A percentile compares a stretch with the other conserved stretches of the same genome.
Conservation (phyloP, 2,797 vertebrate genomes). For the Trachurus trachurus region DNA sequence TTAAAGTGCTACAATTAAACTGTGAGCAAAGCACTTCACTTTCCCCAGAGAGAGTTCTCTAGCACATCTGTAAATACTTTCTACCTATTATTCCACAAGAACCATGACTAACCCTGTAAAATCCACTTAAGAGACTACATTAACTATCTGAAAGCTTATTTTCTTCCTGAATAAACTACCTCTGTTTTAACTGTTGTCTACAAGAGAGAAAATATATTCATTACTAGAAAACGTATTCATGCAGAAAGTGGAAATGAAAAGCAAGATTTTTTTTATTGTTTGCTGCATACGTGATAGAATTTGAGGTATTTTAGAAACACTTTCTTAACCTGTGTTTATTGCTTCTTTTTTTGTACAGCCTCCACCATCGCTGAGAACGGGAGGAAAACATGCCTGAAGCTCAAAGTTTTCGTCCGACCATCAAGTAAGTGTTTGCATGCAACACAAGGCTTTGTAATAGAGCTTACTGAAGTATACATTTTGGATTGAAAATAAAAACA, state of each 20-base stretch:
- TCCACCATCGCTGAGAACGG: slow-evolving; percentile 96
- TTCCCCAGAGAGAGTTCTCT: slow-evolving; percentile 43
- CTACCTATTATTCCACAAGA: slow-evolving; percentile 60
- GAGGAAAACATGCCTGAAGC: slow-evolving; percentile 97
- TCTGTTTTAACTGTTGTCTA: slow-evolving; percentile 10
- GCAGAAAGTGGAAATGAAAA: background rate
- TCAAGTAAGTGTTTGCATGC: slow-evolving; percentile 92
- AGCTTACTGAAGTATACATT: slow-evolving; percentile 77
- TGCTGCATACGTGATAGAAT: background rate
- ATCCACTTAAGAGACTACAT: slow-evolving; percentile 68
- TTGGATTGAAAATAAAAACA: slow-evolving; percentile 81
- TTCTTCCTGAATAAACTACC: slow-evolving; percentile 26
- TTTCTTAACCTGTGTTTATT: slow-evolving; percentile 19
- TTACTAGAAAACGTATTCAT: slow-evolving; percentile 5
- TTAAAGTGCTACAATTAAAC: slow-evolving; percentile 57
- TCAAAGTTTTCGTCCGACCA: slow-evolving; percentile 98
- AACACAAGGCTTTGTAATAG: slow-evolving; percentile 53
- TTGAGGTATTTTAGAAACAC: slow-evolving; percentile 19
- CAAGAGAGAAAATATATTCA: slow-evolving; percentile 1
- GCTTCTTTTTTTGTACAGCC: slow-evolving; percentile 84
- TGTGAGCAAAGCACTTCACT: slow-evolving; percentile 41
- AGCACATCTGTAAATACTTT: slow-evolving; percentile 77
- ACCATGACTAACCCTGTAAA: slow-evolving; percentile 68
- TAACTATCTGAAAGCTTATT: slow-evolving; percentile 39
- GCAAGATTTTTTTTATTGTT: background rate